A percentile compares a stretch with the other conserved stretches of the same genome.
These are phyloP conservation scores for Nymphicus hollandicus DNA, from an alignment of 2,113 vertebrate genomes.

Conservation along the genomic window DNA sequence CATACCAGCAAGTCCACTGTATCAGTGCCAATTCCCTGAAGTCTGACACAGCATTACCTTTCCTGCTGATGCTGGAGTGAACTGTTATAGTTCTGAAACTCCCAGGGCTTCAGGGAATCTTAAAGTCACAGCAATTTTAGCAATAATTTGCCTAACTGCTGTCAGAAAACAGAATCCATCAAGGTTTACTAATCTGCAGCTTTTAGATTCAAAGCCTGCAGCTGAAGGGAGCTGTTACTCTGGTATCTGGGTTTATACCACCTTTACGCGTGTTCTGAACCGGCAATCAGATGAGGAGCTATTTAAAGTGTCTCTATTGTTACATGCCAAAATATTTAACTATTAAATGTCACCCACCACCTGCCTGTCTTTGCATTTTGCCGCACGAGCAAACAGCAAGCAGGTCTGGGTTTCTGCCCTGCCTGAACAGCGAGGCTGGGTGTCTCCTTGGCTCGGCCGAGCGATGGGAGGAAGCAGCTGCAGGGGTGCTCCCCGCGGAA, in stretches of 20 bases:
- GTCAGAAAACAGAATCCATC: background rate
- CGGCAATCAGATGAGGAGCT: background rate
- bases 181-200: background rate
- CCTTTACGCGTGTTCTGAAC: background rate
- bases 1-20: background rate
- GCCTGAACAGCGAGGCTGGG: background rate
- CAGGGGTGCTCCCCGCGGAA: background rate
- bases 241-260: background rate
- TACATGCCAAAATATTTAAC: constrained; percentile 24
- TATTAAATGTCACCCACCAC: constrained; percentile 7
- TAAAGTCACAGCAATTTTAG: background rate
- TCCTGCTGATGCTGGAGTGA: background rate
- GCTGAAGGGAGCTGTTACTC: background rate
- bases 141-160: background rate
- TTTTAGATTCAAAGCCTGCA: background rate
- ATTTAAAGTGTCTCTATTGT: constrained; percentile 28
- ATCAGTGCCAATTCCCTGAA: background rate
- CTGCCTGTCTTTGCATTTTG: background rate
- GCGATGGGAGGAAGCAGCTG: background rate
- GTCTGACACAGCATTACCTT: constrained; percentile 47
- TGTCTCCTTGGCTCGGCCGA: background rate
- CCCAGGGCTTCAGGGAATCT: background rate
- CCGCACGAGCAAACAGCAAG: background rate
- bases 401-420: background rate
- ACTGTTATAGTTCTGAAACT: background rate